Percentiles rank a stretch among this genome's conserved stretches.
These are phyloP conservation scores for Tipula lateralis DNA, from an alignment of 2,888 invertebrate species.

Conservation along the genomic window DNA sequence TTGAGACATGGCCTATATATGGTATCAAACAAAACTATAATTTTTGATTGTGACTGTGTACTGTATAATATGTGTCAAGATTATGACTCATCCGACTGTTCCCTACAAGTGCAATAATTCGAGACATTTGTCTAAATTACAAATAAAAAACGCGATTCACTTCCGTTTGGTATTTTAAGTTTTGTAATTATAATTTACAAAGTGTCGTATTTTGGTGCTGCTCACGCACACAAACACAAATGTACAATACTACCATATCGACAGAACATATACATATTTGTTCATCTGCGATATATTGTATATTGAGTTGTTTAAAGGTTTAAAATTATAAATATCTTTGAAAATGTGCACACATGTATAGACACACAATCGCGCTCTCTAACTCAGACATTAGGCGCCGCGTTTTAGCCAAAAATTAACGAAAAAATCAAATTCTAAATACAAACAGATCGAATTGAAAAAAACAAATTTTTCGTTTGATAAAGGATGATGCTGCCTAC, in stretches of 20 bases:
- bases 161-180: not conserved
- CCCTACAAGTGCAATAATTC: no score
- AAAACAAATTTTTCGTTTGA: not conserved
- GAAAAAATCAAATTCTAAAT: not conserved
- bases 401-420: not conserved
- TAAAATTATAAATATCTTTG: not conserved
- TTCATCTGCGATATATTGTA: not conserved
- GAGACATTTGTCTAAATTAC: not conserved
- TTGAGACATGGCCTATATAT: no score
- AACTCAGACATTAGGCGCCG: not conserved
- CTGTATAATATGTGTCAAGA: no score
- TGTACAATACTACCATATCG: no score
- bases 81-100: no score
- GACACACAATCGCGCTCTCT: not conserved
- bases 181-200: not conserved
- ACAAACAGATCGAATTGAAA: not conserved
- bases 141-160: not conserved
- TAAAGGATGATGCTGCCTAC: not conserved
- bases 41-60: no score
- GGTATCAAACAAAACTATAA: no score
- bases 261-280: not conserved
- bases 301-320: not conserved
- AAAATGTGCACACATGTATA: not conserved
- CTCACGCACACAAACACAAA: not conserved
- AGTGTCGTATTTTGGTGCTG: not conserved